These are phyloP conservation scores for Pollenia griseotomentosa DNA, from an alignment of 2,888 invertebrate species.

Conservation along the genomic window DNA sequence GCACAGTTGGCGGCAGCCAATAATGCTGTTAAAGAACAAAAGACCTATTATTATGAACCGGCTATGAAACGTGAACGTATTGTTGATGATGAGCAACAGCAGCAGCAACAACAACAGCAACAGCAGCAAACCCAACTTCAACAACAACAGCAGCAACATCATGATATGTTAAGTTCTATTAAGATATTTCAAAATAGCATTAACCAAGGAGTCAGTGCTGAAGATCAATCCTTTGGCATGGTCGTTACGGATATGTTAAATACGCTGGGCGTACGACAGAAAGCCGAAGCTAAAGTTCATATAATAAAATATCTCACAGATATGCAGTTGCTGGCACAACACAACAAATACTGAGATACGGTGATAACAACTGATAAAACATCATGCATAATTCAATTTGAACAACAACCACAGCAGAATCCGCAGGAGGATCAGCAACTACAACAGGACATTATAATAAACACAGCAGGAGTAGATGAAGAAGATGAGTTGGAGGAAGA, in stretches of 20 bases:
- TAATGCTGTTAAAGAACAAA: constrained; percentile 79
- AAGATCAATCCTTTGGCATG: constrained; percentile 82
- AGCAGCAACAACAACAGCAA: constrained; percentile 67
- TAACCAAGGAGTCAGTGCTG: constrained; percentile 81
- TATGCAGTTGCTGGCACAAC: constrained; percentile 82
- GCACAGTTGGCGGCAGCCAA: constrained; percentile 81
- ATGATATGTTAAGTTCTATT: constrained; percentile 82
- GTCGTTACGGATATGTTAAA: constrained; percentile 82
- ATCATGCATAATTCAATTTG: constrained; percentile 67
- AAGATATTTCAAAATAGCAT: constrained; percentile 82
- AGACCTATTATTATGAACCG: constrained; percentile 82
- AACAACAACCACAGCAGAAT: constrained; percentile 37
- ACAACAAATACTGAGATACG: constrained; percentile 80
- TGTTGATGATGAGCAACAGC: constrained; percentile 78
- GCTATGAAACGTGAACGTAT: constrained; percentile 80
- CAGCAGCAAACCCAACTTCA: constrained; percentile 57
- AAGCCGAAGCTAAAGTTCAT: constrained; percentile 82
- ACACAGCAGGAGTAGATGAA: constrained; percentile 9
- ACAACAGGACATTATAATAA: constrained; percentile 23
- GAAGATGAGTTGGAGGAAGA: constrained; percentile 37
- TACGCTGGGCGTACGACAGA: constrained; percentile 81
- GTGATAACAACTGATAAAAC: constrained; percentile 72
- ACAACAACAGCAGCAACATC: constrained; percentile 76
- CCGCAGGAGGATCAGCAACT: background rate
- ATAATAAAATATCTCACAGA: constrained; percentile 82